These are phyloP conservation scores for Hippoglossus stenolepis DNA, from an alignment of 2,113 vertebrate species.

Conservation along the genomic window DNA sequence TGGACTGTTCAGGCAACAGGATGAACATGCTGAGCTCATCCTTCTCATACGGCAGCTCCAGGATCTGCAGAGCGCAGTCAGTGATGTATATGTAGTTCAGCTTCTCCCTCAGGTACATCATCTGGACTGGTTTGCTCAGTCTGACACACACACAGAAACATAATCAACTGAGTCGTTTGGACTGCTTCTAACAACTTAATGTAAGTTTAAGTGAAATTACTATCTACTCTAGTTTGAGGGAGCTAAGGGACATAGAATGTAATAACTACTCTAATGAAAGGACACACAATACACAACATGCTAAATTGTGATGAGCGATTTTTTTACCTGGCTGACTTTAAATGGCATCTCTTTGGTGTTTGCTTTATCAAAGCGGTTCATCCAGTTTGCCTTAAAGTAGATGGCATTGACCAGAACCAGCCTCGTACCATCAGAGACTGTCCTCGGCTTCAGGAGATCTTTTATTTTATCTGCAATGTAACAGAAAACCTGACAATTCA, in stretches of 20 bases:
- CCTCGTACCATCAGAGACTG: constrained; percentile 79
- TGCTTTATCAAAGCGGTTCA: constrained; percentile 78
- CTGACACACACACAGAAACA: constrained; percentile 71
- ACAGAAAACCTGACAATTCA: not conserved
- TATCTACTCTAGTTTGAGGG: too few species aligned
- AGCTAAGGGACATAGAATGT: too few species aligned
- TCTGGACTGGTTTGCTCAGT: constrained; percentile 87
- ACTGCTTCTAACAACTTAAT: too few species aligned
- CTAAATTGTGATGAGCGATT: not conserved
- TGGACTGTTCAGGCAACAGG: constrained; percentile 85
- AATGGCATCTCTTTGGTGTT: constrained; percentile 85
- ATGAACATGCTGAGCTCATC: constrained; percentile 91
- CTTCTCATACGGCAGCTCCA: constrained; percentile 88
- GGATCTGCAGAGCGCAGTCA: constrained; percentile 84
- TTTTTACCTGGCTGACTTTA: constrained; percentile 83
- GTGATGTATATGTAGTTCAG: constrained; percentile 82
- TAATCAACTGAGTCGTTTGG: too few species aligned
- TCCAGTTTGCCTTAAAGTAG: constrained; percentile 95
- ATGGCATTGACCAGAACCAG: constrained; percentile 92
- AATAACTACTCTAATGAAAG: too few species aligned
- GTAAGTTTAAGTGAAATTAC: too few species aligned
- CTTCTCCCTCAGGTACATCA: constrained; percentile 90
- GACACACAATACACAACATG: too few species aligned
- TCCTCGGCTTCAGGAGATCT: constrained; percentile 84
- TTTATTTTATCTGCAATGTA: constrained; percentile 89